Evolutionary conservation across 2,113 vertebrate genomes (phyloP).

Genomic region (Phalacrocorax brasilianus): DNA sequence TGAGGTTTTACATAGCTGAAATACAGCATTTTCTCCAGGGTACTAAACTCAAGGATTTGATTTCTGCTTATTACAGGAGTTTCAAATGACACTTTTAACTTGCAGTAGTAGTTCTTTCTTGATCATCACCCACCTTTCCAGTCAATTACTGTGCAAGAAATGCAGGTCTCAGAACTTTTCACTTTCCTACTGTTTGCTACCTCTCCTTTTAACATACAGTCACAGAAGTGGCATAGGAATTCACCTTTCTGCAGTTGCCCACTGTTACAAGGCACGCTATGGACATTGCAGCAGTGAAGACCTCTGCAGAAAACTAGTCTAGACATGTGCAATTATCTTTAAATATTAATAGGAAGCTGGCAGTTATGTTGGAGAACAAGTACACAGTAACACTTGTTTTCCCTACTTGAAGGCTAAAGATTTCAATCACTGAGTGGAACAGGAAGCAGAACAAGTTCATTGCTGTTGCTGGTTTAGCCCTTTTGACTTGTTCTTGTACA

Average conservation of each 20-base stretch:
- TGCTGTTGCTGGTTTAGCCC: neutral
- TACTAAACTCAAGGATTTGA: neutral
- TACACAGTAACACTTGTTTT: neutral
- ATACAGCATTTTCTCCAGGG: neutral
- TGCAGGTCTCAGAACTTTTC: neutral
- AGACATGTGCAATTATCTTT: neutral
- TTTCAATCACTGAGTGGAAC: neutral
- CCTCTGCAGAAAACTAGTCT: neutral
- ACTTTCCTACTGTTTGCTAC: fast-evolving
- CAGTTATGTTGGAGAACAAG: neutral
- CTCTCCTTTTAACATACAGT: neutral
- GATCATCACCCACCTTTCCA: neutral
- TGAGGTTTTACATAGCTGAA: neutral
- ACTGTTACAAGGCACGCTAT: neutral
- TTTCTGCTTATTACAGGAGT: neutral
- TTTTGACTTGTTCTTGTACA: neutral
- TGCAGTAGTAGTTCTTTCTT: neutral
- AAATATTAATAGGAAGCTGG: neutral
- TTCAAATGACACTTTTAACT: neutral
- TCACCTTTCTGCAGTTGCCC: neutral
- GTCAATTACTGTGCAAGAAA: neutral
- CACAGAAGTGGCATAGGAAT: neutral
- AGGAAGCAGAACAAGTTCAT: neutral
- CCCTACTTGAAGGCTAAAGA: neutral
- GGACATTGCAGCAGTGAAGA: neutral